A percentile compares a stretch with the other conserved stretches of the same genome.
phyloP scores from a whole-genome alignment of 53 echinoderm and acorn worm genomes.

The Apostichopus leukothele region DNA sequence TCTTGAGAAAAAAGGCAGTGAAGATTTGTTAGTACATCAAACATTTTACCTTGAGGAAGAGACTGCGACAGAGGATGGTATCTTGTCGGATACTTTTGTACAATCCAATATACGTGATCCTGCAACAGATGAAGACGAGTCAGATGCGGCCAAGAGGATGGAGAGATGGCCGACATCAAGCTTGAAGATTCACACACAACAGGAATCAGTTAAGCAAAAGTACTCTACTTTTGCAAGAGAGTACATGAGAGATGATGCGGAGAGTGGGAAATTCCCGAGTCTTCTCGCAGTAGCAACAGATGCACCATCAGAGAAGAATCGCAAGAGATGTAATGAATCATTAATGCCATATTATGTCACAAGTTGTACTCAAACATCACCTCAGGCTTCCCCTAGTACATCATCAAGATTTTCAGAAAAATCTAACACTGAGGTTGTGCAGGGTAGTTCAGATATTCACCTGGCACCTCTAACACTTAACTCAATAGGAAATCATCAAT shows the following conservation, averaged over 20 bases:
- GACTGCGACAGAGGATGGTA: background rate
- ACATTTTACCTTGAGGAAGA: slow-evolving; percentile 2
- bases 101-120: background rate
- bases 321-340: background rate
- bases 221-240: background rate
- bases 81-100: background rate
- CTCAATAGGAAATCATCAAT: background rate
- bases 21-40: background rate
- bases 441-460: background rate
- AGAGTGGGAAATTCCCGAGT: background rate
- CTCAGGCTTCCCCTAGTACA: background rate
- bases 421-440: background rate
- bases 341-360: background rate
- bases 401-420: background rate
- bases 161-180: background rate
- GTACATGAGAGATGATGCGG: background rate
- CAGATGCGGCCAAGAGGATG: background rate
- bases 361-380: slow-evolving; percentile 20
- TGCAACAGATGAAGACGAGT: background rate
- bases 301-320: background rate
- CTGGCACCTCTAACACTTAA: background rate
- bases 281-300: background rate
- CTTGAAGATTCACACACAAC: background rate
- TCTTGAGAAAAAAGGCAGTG: background rate
- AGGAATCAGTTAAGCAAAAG: background rate